Percentiles rank a stretch among this genome's conserved stretches.
Conservation (phyloP, 2,797 vertebrate genomes). For the Sebastes hubbsi region DNA sequence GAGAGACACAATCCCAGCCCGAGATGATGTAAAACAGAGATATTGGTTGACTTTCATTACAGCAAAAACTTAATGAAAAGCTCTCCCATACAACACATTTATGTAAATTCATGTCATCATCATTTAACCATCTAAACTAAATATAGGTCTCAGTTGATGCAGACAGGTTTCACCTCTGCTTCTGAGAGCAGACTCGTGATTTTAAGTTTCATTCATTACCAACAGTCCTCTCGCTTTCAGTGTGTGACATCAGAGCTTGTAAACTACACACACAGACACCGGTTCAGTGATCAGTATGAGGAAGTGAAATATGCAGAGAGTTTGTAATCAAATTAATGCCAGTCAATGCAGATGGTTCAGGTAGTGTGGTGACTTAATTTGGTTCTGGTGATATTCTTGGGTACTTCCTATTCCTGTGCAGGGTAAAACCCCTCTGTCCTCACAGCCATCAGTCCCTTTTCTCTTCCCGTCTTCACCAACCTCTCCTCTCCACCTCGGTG, state of each 20-base stretch:
- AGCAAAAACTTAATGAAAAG: not conserved
- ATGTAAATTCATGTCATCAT: not conserved
- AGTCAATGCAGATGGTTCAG: not conserved
- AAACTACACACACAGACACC: not conserved
- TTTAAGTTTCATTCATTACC: not conserved
- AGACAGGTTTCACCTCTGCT: not conserved
- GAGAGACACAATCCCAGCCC: not conserved
- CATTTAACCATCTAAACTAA: not conserved
- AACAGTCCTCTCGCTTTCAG: not conserved
- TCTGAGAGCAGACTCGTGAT: not conserved
- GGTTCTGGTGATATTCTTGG: not conserved
- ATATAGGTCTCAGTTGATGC: not conserved
- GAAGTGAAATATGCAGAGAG: conserved; percentile 30
- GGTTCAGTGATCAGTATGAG: not conserved
- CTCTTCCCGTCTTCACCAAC: rapidly evolving
- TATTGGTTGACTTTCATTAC: not conserved
- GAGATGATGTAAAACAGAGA: not conserved
- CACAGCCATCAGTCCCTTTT: not conserved
- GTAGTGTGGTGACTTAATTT: too few species aligned
- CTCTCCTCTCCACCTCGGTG: not conserved
- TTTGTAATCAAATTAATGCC: not conserved
- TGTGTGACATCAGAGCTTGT: not conserved
- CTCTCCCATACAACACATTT: not conserved
- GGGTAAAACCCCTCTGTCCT: not conserved
- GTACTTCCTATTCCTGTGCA: not conserved